These are phyloP conservation scores for cattle (Bos taurus) DNA, from an alignment of 2,113 vertebrate species.

Conservation along the genomic window ARS-UCD2.0 NC_037347.1:45937501-45938000, in stretches of 20 bases:
- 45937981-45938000: neutral
- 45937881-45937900: neutral
- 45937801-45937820: neutral
- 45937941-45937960: neutral
- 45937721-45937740: neutral
- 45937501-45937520: neutral
- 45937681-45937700: neutral
- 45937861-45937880: neutral
- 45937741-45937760: neutral
- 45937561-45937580: neutral
- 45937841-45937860: neutral
- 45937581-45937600: neutral
- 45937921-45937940: neutral
- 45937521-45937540: neutral
- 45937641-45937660: neutral
- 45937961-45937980: neutral
- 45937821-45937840: neutral
- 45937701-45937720: neutral
- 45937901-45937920: neutral
- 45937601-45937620: neutral
- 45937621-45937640: neutral
- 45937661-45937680: neutral
- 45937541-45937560: neutral
- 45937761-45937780: neutral
- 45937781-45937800: neutral